phyloP scores from a whole-genome alignment of 1,140 invertebrate genomes.

The Heterodera schachtii region DNA sequence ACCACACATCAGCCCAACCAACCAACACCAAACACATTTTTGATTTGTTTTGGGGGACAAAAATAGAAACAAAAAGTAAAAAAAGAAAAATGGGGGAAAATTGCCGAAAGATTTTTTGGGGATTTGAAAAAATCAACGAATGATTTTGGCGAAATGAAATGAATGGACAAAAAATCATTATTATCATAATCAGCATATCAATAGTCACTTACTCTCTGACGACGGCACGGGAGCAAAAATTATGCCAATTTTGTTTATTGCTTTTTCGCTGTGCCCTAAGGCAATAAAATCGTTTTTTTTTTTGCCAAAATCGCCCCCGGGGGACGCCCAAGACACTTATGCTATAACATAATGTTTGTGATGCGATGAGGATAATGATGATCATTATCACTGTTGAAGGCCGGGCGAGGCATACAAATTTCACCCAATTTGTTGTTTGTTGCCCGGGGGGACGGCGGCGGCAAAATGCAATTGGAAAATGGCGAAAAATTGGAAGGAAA shows the following conservation, averaged over 20 bases:
- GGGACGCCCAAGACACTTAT: too few relatives aligned
- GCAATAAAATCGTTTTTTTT: background rate
- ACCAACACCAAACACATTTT: too few relatives aligned
- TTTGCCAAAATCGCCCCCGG: too few relatives aligned
- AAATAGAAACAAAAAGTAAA: background rate
- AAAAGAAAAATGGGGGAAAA: background rate
- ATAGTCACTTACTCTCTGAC: too few relatives aligned
- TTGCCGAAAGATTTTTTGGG: too few relatives aligned
- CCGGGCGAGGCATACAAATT: background rate
- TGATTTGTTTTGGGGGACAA: background rate
- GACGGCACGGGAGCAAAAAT: background rate
- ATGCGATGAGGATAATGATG: too few relatives aligned
- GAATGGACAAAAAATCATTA: background rate
- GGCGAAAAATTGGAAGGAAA: background rate
- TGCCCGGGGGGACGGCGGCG: too few relatives aligned
- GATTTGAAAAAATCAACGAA: too few relatives aligned
- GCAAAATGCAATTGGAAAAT: background rate
- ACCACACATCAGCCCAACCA: too few relatives aligned
- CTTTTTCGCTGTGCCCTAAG: too few relatives aligned
- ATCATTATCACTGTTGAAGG: too few relatives aligned
- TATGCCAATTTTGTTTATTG: background rate
- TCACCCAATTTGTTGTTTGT: background rate
- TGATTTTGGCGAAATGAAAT: background rate
- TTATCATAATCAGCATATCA: background rate
- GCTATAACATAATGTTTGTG: too few relatives aligned